Evolutionary conservation across 2,113 vertebrate species (phyloP).

Genomic region (Forbesichthys agassizii): DNA sequence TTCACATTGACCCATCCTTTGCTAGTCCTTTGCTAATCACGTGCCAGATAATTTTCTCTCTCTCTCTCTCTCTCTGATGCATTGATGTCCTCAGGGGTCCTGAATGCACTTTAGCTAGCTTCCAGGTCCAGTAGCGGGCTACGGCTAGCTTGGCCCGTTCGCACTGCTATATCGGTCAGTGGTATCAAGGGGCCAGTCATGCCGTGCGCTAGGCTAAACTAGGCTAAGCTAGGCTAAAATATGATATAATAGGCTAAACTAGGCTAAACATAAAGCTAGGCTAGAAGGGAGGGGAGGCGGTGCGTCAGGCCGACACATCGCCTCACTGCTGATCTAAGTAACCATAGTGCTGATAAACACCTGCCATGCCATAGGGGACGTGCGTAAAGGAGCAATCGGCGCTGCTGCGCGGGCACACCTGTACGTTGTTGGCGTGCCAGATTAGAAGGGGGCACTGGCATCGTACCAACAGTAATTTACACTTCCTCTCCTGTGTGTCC

Average conservation of each 20-base stretch:
- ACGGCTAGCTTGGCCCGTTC: background rate
- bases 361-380: no score
- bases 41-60: background rate
- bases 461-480: constrained; percentile 73
- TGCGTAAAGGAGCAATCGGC: no score
- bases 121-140: constrained; percentile 14
- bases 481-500: constrained; percentile 64
- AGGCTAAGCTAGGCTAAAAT: no score
- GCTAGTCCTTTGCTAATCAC: no score
- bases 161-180: constrained; percentile 35
- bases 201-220: no score
- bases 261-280: no score
- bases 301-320: no score
- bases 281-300: no score
- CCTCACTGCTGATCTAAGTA: no score
- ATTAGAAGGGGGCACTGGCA: constrained; percentile 22
- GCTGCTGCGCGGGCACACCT: background rate
- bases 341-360: no score
- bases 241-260: no score
- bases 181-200: background rate
- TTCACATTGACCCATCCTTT: no score
- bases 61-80: background rate
- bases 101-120: constrained; percentile 52
- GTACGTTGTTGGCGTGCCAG: constrained; percentile 9
- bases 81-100: constrained; percentile 30